Evolutionary conservation across 2,113 vertebrate species (phyloP).

Genomic region (Acinonyx jubatus): DNA sequence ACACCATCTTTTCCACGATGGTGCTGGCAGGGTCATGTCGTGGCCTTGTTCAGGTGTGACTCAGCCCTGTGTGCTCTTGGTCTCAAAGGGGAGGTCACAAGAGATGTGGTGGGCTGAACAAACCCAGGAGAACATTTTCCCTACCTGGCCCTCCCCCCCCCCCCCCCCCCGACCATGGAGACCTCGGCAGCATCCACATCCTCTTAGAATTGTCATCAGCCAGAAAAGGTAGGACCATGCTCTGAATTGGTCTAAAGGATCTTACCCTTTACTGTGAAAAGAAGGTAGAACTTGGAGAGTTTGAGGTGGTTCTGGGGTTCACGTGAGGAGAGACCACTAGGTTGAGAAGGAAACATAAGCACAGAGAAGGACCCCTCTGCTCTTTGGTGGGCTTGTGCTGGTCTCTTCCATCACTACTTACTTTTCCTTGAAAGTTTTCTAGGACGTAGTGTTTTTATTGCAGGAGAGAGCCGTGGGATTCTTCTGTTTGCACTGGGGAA

Average conservation of each 20-base stretch:
- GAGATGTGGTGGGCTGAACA: background rate
- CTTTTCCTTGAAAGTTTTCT: conserved; percentile 5
- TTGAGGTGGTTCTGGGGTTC: background rate
- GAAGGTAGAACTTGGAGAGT: background rate
- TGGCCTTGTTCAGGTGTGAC: background rate
- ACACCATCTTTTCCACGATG: background rate
- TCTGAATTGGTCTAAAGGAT: background rate
- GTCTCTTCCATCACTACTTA: background rate
- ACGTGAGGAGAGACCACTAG: rapidly evolving
- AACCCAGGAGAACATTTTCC: background rate
- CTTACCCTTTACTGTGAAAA: background rate
- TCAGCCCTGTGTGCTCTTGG: background rate
- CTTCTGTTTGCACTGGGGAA: background rate
- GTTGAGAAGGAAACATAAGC: background rate
- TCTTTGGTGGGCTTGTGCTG: background rate
- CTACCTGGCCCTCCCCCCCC: background rate
- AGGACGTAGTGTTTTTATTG: background rate
- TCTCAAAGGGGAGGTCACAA: background rate
- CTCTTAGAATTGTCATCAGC: background rate
- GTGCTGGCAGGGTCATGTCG: background rate
- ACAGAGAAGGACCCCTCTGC: background rate
- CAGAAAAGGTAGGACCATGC: background rate
- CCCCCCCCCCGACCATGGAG: rapidly evolving
- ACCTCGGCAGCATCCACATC: background rate
- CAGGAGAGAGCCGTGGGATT: background rate